Base-by-base conservation (phyloP, 2,888 invertebrate species). In the Lepidochrysops patricia region DNA sequence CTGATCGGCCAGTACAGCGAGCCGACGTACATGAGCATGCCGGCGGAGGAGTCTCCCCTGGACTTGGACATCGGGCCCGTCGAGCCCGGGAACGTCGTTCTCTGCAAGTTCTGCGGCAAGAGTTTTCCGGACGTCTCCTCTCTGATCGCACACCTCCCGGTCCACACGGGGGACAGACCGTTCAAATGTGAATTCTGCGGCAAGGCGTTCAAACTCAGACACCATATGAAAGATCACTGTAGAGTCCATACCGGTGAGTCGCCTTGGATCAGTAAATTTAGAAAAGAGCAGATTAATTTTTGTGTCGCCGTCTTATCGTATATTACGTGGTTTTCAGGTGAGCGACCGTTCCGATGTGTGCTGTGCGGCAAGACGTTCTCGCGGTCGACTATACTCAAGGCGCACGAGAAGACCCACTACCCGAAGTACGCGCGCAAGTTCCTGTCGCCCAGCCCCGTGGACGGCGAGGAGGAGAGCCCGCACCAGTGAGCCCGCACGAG, bases 141-240 rank as follows among this genome's bases (percentile, higher is more conserved):
- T 67, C 91, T 97, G 72, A 96, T 96, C 80, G 93, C 95, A 69
- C 96, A 96, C 83, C 90, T 96, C 77, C 96, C 96, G 63, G 95
- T 95, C 67, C 97, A 97, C 84, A 96, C 96, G 62, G 96, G 96
- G 68, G 96, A 97, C 79, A 90, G 96, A 76, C 96, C 96, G 62
- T 97, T 96, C 88, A 96, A 96, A 89, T 97, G 96, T 91, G 96
- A 97, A 84, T 97, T 96, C 90, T 97, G 97, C 87, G 96, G 96
- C 67, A 97, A 97, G 89, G 96, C 96, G 71, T 97, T 97, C 91
- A 97, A 97, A 82, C 90, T 97, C 76, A 92, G 96, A 66, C 96
- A 97, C 82, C 96, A 97, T 90, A 96, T 97, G 96, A 97, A 97
- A 89, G 96, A 97, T 90, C 97, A 97, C 82, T 96, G 96, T 90